Base-by-base conservation (phyloP, 2,113 vertebrate species). In the Pseudorasbora parva region DNA sequence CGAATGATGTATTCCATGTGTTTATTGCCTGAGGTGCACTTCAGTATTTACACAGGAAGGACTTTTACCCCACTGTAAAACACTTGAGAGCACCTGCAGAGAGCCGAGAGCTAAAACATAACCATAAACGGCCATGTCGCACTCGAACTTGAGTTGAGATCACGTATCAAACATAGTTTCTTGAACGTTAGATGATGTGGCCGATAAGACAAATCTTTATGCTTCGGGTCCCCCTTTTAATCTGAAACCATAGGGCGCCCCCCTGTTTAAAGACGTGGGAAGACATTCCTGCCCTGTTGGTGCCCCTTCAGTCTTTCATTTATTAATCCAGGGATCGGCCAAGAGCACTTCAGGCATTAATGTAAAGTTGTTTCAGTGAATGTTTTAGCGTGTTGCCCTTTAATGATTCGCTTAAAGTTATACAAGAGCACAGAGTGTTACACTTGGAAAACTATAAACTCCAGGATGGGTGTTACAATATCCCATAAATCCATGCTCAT, bases 41-140 rank as follows among this genome's bases (percentile, higher is more conserved):
- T 21, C 27, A 66, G 23, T 66, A 79, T 81, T 82, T 68, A 82
- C 25, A 62, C 47, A 72, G 73, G 56, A 45, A 17, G 41, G 85
- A 82, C 78, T 83, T 85, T 82, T 71, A 83, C 62, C 85, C 64
- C 68, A 49, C 47, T 64, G 81, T 82, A 84, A 41, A 82, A 78
- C 57, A 25, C 69, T 59, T 68, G 68, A 47, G 41, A 77, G 74
- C 54, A 77, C 81, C 78, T 78, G 51, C 62, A 64, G 23, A 37
- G 76, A 49, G 73, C 43, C 43, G 8, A 86, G 62, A 72, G 76
- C 25, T 19, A 62, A 25, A 56, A 49, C 25, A 19, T 74, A 62
- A 30, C 23, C 60, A 62, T 41, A 78, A 85, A 66, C 10, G 9
- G 60, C 5, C 60, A 66, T 79, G 23, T 62, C 47, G 59, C 41